phyloP scores from a whole-genome alignment of 2,113 vertebrate genomes.

The Miniopterus natalensis region DNA sequence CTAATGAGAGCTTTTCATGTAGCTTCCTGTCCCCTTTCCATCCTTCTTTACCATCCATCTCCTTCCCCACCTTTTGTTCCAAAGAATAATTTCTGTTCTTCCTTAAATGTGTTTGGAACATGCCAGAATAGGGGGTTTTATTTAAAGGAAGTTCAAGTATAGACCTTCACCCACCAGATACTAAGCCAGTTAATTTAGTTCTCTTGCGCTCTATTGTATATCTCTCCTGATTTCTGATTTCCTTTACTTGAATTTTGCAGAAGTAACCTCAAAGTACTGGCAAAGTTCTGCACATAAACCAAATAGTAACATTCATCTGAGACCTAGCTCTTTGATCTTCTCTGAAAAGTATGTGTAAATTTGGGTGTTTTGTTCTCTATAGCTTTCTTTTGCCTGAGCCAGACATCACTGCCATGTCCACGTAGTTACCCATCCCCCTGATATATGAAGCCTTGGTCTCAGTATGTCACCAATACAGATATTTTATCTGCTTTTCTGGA shows the following conservation, averaged over 20 bases:
- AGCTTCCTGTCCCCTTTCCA: background rate
- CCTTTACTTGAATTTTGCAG: constrained; percentile 45
- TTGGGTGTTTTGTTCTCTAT: constrained; percentile 52
- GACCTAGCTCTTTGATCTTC: constrained; percentile 51
- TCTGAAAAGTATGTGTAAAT: background rate
- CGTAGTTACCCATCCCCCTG: background rate
- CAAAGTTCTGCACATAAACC: constrained; percentile 55
- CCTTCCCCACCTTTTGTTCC: background rate
- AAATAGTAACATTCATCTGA: constrained; percentile 61
- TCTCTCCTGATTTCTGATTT: constrained; percentile 28
- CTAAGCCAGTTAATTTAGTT: background rate
- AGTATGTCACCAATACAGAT: background rate
- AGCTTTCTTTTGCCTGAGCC: background rate
- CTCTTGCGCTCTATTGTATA: background rate
- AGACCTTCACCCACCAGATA: background rate
- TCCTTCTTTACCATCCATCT: constrained; percentile 17
- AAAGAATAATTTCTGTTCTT: background rate
- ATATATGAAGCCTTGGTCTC: constrained; percentile 1
- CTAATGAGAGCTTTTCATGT: background rate
- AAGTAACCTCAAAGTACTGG: constrained; percentile 66
- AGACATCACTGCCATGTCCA: background rate
- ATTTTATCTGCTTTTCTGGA: background rate
- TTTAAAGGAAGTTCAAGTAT: background rate
- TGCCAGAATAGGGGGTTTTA: background rate
- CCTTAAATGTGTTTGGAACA: background rate